Evolutionary conservation across 2,888 invertebrate genomes (phyloP), one percentile per base, ranked within the genome.

Genomic region (Calameuta idolon): DNA sequence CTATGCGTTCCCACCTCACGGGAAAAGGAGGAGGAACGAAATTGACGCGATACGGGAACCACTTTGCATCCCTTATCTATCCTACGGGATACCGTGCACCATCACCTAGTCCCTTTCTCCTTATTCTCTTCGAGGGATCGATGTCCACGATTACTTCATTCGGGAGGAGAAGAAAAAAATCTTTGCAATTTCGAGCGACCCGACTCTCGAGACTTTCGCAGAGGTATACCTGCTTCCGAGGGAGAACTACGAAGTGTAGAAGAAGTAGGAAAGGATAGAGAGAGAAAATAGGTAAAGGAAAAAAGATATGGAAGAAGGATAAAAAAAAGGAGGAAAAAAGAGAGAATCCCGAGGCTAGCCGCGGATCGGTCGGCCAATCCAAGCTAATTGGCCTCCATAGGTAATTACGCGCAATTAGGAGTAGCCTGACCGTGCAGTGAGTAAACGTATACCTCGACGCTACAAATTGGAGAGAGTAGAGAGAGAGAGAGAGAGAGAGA

Each of bases 361-460:
- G 33, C 33, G 34, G n/a, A 85, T 87, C 86, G 83, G 83, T 86
- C 83, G 84, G 85, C 88, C 90, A 88, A 90, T 90, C 87, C 87
- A 84, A 88, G 86, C 89, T 90, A 90, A 90, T 90, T 90, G 90
- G 88, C 87, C 86, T 86, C 89, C 86, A 87, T 88, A 89, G 89
- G 88, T 90, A 90, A 90, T 90, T 90, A 90, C 89, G 88, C 89
- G 89, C 89, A 90, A 90, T 90, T 90, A 90, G 90, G 90, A 88
- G 87, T 87, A 87, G 88, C 82, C 87, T 82, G 85, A 81, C 84
- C 84, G 85, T 81, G 82, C 84, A 80, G 83, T 82, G 85, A 85
- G 83, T 82, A 83, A 87, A 86, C 80, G 81, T 82, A 85, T 81
- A 87, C 82, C 81, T 74, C 77, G 83, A 82, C 83, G 83, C 84